These are phyloP conservation scores for Phycodurus eques DNA, from an alignment of 2,113 vertebrate species.

Conservation along the genomic window DNA sequence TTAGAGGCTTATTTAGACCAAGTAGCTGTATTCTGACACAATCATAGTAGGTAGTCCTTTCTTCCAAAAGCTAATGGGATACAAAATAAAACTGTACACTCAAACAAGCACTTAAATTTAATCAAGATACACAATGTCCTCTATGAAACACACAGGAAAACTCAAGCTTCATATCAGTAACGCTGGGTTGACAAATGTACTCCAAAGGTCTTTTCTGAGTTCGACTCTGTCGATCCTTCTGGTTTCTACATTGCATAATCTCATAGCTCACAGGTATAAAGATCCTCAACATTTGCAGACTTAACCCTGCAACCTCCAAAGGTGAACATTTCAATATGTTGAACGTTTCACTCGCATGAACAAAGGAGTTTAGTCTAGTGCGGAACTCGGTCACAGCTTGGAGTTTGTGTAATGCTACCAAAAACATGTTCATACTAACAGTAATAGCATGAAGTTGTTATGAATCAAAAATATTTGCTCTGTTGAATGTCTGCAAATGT, in stretches of 20 bases:
- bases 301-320: not conserved
- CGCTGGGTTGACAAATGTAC: slow-evolving; percentile 36
- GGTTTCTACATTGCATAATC: slow-evolving; percentile 44
- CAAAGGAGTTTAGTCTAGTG: not conserved
- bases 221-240: slow-evolving; percentile 20
- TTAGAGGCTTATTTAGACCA: not conserved
- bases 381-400: not conserved
- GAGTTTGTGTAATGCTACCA: no score
- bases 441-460: no score
- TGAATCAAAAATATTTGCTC: not conserved
- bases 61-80: not conserved
- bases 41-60: not conserved
- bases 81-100: not conserved
- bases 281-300: not conserved
- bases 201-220: slow-evolving; percentile 18
- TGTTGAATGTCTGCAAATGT: no score
- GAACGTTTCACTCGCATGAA: not conserved
- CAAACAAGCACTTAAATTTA: not conserved
- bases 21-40: not conserved
- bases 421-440: not conserved
- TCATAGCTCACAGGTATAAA: not conserved
- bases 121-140: slow-evolving; percentile 9
- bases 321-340: slow-evolving; percentile 1
- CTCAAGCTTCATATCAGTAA: slow-evolving; percentile 18
- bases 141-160: slow-evolving; percentile 18